Percentiles rank a stretch among this genome's conserved stretches.
Conservation (phyloP, 2,888 invertebrate genomes). For the Drosophila neotestacea region DNA sequence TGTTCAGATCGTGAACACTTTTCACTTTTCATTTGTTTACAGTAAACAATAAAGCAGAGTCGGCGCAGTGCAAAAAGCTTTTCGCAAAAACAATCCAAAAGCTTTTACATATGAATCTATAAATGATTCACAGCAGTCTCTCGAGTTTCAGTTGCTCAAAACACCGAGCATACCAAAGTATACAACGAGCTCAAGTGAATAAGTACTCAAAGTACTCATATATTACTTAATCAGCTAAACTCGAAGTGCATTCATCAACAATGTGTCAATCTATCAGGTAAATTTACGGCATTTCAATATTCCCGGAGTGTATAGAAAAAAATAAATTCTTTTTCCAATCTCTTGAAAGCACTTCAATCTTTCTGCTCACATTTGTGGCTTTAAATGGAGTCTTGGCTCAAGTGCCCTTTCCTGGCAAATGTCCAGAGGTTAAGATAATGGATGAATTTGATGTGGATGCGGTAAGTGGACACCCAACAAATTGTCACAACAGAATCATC, state of each 20-base stretch:
- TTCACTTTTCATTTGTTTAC: conserved; percentile 56
- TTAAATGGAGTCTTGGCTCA: conserved; percentile 85
- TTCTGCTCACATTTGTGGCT: conserved; percentile 50
- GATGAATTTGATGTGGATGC: conserved; percentile 87
- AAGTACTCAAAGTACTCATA: background rate
- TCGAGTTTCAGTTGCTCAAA: conserved; percentile 46
- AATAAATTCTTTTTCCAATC: conserved; percentile 5
- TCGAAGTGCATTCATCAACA: background rate
- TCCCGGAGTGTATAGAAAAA: background rate
- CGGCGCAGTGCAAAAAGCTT: conserved; percentile 66
- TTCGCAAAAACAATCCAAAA: conserved; percentile 43
- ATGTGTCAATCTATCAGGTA: conserved; percentile 39
- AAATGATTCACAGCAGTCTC: conserved; percentile 54
- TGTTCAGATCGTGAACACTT: conserved; percentile 51
- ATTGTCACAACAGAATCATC: background rate
- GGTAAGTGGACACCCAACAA: conserved; percentile 72
- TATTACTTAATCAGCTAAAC: conserved; percentile 3
- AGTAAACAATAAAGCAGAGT: conserved; percentile 38
- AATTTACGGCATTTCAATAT: background rate
- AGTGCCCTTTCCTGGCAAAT: conserved; percentile 88
- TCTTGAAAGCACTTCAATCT: conserved; percentile 38
- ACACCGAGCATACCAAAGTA: conserved; percentile 20
- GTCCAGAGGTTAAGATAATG: conserved; percentile 88
- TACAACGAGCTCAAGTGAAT: conserved; percentile 6
- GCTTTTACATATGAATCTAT: conserved; percentile 63